Conservation (phyloP, 2,113 vertebrate genomes). For the Agapornis roseicollis region DNA sequence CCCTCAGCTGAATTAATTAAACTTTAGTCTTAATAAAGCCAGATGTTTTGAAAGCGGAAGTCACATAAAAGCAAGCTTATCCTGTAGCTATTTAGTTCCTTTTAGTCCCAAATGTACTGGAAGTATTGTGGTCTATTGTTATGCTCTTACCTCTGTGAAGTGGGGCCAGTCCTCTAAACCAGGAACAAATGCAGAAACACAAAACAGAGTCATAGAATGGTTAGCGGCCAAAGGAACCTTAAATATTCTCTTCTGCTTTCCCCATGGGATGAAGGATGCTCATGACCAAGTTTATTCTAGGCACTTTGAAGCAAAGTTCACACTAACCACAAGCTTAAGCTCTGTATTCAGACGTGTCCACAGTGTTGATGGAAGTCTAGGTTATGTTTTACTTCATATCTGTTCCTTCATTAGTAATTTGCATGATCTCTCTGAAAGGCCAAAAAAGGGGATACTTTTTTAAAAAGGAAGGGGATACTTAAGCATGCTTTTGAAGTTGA, state of each 20-base stretch:
- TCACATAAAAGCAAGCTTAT: background rate
- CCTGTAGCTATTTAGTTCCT: background rate
- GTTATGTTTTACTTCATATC: background rate
- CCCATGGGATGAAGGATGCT: background rate
- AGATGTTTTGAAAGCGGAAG: background rate
- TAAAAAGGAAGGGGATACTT: background rate
- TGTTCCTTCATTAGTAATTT: background rate
- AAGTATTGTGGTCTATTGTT: background rate
- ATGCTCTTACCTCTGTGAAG: background rate
- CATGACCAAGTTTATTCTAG: background rate
- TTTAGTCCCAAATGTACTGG: background rate
- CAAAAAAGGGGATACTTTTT: background rate
- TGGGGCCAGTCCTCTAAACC: background rate
- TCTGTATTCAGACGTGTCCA: background rate
- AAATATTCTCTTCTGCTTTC: background rate
- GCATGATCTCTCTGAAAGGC: background rate
- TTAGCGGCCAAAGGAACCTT: background rate
- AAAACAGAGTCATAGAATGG: background rate
- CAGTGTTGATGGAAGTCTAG: background rate
- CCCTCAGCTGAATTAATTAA: background rate
- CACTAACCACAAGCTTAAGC: background rate
- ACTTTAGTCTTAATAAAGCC: background rate
- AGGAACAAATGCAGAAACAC: background rate
- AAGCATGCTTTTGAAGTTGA: background rate
- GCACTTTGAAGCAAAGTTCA: background rate